A percentile compares a stretch with the other conserved stretches of the same genome.
phyloP scores from a whole-genome alignment of 2,113 vertebrate genomes.

The Pardalotus punctatus region DNA sequence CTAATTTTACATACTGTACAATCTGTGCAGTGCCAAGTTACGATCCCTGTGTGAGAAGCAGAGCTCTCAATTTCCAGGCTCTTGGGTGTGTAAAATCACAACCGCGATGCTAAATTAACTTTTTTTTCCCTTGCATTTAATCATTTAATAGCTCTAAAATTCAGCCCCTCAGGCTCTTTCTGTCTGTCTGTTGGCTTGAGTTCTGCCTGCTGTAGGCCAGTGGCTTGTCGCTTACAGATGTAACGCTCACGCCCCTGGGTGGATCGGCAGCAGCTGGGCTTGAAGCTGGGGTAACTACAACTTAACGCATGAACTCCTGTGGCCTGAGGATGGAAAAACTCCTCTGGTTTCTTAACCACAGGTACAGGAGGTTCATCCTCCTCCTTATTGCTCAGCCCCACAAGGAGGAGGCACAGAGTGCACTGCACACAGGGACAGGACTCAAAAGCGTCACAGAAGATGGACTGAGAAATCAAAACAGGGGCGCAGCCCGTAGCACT shows the following conservation, averaged over 20 bases:
- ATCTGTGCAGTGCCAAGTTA: slow-evolving; percentile 62
- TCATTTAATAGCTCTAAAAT: slow-evolving; percentile 70
- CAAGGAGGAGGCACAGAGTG: background rate
- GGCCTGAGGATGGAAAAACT: background rate
- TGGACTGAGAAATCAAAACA: background rate
- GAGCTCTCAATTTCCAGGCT: slow-evolving; percentile 60
- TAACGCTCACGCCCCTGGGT: slow-evolving; percentile 10
- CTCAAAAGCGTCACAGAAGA: background rate
- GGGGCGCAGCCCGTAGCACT: background rate
- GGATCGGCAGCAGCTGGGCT: slow-evolving; percentile 41
- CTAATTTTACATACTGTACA: slow-evolving; percentile 65
- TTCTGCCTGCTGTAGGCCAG: slow-evolving; percentile 58
- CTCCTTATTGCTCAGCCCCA: rapidly evolving
- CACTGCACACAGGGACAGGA: background rate
- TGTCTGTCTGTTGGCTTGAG: slow-evolving; percentile 51
- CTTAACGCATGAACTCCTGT: background rate
- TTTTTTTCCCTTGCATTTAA: slow-evolving; percentile 48
- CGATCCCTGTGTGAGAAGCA: slow-evolving; percentile 45
- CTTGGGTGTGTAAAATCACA: slow-evolving; percentile 70
- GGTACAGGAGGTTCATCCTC: background rate
- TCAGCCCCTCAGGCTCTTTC: slow-evolving; percentile 60
- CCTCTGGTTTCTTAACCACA: background rate
- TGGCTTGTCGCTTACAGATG: slow-evolving; percentile 46
- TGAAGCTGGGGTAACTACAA: background rate
- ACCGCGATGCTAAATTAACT: slow-evolving; percentile 57